Percentiles rank a stretch among this genome's conserved stretches.
Conservation (phyloP, 1,140 invertebrate genomes). For the Drosophila hydei region DNA sequence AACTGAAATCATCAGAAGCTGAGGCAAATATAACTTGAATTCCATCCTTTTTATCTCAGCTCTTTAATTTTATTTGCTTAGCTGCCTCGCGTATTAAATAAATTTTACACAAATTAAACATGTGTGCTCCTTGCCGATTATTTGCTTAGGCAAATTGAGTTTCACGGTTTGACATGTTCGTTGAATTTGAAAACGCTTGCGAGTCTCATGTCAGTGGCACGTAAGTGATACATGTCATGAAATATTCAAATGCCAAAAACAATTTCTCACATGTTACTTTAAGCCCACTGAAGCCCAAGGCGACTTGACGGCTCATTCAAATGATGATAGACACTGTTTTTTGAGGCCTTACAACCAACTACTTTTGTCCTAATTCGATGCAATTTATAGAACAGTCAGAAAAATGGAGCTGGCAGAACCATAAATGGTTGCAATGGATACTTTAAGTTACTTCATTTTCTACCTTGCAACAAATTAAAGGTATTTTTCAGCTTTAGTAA, state of each 20-base stretch:
- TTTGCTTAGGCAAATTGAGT: conserved; percentile 54
- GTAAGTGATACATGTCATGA: conserved; percentile 47
- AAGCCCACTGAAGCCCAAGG: background rate
- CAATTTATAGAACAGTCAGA: too few species aligned
- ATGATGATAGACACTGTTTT: background rate
- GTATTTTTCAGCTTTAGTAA: too few species aligned
- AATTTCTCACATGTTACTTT: conserved; percentile 26
- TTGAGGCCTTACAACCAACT: background rate
- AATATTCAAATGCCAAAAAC: conserved; percentile 45
- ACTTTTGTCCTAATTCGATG: conserved; percentile 27
- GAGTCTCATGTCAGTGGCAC: conserved; percentile 19
- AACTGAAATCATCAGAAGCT: too few species aligned
- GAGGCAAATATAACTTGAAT: background rate
- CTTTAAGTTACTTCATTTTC: too few species aligned
- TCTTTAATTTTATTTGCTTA: background rate
- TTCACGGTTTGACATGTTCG: conserved; percentile 42
- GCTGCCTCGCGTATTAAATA: conserved; percentile 34
- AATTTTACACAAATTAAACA: conserved; percentile 42
- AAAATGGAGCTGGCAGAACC: too few species aligned
- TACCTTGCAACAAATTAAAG: too few species aligned
- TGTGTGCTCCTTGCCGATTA: conserved; percentile 33
- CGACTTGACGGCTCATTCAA: background rate
- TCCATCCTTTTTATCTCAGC: background rate
- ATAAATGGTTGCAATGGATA: too few species aligned
- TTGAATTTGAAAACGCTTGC: conserved; percentile 40